These are phyloP conservation scores for Rhinichthys klamathensis DNA, from an alignment of 2,113 vertebrate genomes.

Conservation along the genomic window DNA sequence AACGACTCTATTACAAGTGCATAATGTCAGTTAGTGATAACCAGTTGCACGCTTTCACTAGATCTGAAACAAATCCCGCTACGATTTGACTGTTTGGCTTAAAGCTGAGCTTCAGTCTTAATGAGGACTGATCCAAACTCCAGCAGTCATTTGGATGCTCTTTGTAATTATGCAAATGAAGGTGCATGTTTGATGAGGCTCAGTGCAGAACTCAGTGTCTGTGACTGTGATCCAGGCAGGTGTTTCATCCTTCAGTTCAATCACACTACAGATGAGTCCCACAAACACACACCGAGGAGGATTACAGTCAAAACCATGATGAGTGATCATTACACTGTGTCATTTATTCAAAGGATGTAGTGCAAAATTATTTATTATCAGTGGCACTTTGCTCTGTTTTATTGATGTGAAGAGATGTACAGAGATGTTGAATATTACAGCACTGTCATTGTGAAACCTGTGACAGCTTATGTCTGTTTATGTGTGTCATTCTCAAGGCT, in stretches of 20 bases:
- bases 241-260: constrained; percentile 57
- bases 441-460: background rate
- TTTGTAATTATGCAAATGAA: constrained; percentile 64
- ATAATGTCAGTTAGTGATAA: constrained; percentile 33
- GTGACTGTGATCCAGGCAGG: constrained; percentile 48
- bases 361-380: background rate
- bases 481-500: background rate
- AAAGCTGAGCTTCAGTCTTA: constrained; percentile 53
- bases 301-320: constrained; percentile 47
- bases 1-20: constrained; percentile 32
- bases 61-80: constrained; percentile 43
- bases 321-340: constrained; percentile 33
- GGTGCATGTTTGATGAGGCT: constrained; percentile 56
- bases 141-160: constrained; percentile 58
- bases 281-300: constrained; percentile 41
- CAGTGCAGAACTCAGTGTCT: constrained; percentile 54
- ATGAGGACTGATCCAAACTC: constrained; percentile 54
- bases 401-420: background rate
- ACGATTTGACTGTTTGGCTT: constrained; percentile 45
- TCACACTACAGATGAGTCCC: constrained; percentile 49
- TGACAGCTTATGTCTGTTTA: background rate
- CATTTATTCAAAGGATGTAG: constrained; percentile 35
- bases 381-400: background rate
- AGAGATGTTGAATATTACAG: background rate
- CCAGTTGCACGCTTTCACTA: constrained; percentile 24